Conservation (phyloP, 53 echinoderm and acorn worm species). For the Holothuria scabra region DNA sequence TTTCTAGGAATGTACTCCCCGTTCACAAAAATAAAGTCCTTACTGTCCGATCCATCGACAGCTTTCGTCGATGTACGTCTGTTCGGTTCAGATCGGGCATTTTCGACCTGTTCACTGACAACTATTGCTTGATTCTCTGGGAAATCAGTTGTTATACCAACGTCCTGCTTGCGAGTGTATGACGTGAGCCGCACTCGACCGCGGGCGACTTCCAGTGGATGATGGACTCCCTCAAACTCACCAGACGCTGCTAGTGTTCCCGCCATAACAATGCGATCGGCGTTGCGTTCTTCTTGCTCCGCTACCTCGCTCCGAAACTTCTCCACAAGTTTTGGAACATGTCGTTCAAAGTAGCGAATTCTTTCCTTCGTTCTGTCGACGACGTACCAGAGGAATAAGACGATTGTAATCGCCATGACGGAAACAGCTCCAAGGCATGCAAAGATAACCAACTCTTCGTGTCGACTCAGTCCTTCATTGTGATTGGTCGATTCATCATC, state of each 20-base stretch:
- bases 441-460: conserved; percentile 82
- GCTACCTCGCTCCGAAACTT: conserved; percentile 59
- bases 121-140: conserved; percentile 1
- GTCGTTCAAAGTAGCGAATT: conserved; percentile 63
- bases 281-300: conserved; percentile 22
- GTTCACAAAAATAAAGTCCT: conserved; percentile 13
- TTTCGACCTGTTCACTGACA: background rate
- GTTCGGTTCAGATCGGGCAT: background rate
- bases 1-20: conserved; percentile 22
- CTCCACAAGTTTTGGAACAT: conserved; percentile 69
- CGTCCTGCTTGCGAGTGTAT: conserved; percentile 33
- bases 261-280: conserved; percentile 24
- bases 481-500: too few species aligned
- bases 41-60: background rate
- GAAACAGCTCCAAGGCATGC: conserved; percentile 59
- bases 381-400: conserved; percentile 76
- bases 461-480: conserved; percentile 72
- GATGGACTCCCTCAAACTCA: background rate
- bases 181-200: conserved; percentile 31
- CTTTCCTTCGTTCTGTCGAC: conserved; percentile 69
- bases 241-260: conserved; percentile 44
- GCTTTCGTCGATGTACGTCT: conserved; percentile 3
- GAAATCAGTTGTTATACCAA: conserved; percentile 34
- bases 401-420: conserved; percentile 57
- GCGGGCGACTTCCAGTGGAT: background rate